Evolutionary conservation across 2,113 vertebrate species (phyloP), one percentile per base, ranked within the genome.

Genomic region (Pungitius pungitius): DNA sequence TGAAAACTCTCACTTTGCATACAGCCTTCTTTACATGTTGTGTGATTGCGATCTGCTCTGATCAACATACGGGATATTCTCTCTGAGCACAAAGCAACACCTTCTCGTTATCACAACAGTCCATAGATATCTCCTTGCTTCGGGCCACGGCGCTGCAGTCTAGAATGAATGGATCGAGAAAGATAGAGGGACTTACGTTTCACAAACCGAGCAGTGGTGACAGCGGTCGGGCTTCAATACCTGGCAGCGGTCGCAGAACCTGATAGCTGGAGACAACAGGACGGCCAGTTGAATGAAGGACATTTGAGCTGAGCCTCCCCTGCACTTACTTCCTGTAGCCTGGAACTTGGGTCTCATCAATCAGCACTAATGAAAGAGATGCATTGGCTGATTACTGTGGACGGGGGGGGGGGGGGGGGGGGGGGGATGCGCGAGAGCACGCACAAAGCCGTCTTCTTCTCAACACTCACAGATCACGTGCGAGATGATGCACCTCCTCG

Each of bases 161-260:
- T 54, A 58, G 14, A n/a, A 59, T 73, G 56, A 82, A 81, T 70
- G 77, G 37, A 70, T 57, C 56, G 72, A 49, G 61, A 61, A 71
- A 74, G 60, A 84, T 68, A 79, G 71, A 59, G n/a, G 56, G 45
- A 96, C 97, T 97, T 94, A 99, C 98, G 95, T 92, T 84, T 98
- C 96, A 92, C 98, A 99, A 40, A 99, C 95, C 0, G 97, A 99
- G 73, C 98, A 99, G 60, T 99, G 98, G 90, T 99, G 98, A 88
- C 97, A 99, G 55, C 98, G 98, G 75, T 99, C 98, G 11, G 98
- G 98, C 88, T 99, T 99, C 90, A 99, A 94, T 15, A 99, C 94
- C 90, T 97, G 96, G 93, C 98, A 99, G 79, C 95, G 94, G 76
- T 99, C 98, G 86, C 98, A 99, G 92, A 99, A 99, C 74, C 98